phyloP scores from a whole-genome alignment of 2,888 invertebrate genomes.

The Drosophila hamatofila region DNA sequence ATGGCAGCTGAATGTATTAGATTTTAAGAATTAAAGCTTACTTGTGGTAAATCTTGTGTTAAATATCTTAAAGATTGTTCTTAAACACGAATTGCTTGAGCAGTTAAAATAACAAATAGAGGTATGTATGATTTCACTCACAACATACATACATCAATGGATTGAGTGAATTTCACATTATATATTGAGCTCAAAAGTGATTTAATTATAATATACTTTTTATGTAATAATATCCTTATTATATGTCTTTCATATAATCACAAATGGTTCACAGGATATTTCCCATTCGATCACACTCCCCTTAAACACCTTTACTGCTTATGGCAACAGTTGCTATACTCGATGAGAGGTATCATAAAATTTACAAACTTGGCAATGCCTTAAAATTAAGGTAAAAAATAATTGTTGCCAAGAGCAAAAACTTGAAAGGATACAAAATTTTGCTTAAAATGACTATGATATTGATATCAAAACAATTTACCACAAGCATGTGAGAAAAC shows the following conservation, averaged over 20 bases:
- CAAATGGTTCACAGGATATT: not conserved
- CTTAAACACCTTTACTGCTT: not conserved
- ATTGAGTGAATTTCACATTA: no score
- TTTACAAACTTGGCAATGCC: slow-evolving; percentile 3
- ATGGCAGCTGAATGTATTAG: not conserved
- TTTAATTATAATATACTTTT: no score
- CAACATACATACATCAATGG: no score
- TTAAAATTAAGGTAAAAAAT: slow-evolving; percentile 8
- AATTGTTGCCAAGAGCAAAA: not conserved
- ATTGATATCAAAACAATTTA: not conserved
- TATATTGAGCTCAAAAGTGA: no score
- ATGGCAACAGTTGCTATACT: slow-evolving; percentile 37
- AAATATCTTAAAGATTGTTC: not conserved
- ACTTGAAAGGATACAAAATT: not conserved
- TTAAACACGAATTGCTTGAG: no score
- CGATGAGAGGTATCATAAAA: no score
- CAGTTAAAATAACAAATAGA: no score
- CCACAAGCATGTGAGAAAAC: not conserved
- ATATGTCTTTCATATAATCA: no score
- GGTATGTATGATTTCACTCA: no score
- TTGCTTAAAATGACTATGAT: not conserved
- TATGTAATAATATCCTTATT: no score
- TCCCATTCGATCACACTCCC: not conserved
- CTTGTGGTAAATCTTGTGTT: not conserved
- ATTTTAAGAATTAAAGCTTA: not conserved